Percentiles rank a stretch among this genome's conserved stretches.
These are phyloP conservation scores for Sinopyrophorus schimmeli DNA, from an alignment of 2,888 invertebrate genomes.

Conservation along the genomic window DNA sequence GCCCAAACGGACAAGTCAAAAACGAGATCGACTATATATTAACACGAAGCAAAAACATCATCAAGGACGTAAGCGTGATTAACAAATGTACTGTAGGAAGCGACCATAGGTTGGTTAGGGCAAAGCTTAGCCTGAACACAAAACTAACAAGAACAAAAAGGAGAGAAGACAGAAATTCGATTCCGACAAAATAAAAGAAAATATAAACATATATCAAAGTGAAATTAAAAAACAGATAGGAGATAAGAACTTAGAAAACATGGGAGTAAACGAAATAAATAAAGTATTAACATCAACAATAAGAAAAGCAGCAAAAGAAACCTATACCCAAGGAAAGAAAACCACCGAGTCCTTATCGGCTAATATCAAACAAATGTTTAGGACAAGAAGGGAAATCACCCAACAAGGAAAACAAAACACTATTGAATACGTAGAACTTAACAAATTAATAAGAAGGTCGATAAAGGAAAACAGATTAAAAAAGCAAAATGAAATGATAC, in stretches of 20 bases:
- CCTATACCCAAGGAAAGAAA: neutral
- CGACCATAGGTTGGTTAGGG: conserved; percentile 2
- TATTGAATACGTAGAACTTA: conserved; percentile 2
- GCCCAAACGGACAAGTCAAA: conserved; percentile 26
- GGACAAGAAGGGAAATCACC: neutral
- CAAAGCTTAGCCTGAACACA: conserved; percentile 1
- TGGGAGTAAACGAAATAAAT: conserved; percentile 6
- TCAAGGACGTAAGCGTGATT: conserved; percentile 2
- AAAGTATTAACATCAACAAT: conserved; percentile 1
- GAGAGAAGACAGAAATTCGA: neutral
- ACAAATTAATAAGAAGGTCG: conserved; percentile 2
- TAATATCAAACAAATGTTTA: conserved; percentile 3
- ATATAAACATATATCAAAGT: conserved; percentile 5
- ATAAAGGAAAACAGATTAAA: neutral
- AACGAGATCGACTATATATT: conserved; percentile 36
- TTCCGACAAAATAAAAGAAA: neutral
- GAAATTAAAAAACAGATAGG: conserved; percentile 2
- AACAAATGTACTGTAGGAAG: conserved; percentile 1
- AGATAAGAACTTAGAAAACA: conserved; percentile 3
- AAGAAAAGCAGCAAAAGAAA: conserved; percentile 1
- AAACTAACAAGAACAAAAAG: conserved; percentile 2
- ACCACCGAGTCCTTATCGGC: neutral
- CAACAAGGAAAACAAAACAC: conserved; percentile 4
- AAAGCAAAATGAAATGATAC: neutral
- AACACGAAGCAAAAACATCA: neutral